A percentile compares a stretch with the other conserved stretches of the same genome.
Evolutionary conservation across 2,113 vertebrate species (phyloP).

Genomic region (Raja brachyura): DNA sequence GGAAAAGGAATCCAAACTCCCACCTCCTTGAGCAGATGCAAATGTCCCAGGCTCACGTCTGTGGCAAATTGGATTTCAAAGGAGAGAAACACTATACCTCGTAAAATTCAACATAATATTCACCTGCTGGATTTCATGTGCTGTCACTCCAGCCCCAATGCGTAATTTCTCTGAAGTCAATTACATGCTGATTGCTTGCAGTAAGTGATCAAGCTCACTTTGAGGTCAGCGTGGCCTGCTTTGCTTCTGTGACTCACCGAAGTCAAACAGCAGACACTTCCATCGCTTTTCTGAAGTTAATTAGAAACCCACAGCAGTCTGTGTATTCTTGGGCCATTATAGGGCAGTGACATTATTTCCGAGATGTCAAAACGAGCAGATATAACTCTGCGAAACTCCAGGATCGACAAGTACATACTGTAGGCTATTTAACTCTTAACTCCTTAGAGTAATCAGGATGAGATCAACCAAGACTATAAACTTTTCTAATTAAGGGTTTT

Average conservation of each 20-base stretch:
- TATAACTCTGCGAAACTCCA: not conserved
- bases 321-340: not conserved
- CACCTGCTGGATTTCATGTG: not conserved
- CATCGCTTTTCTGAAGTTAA: not conserved
- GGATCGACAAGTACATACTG: not conserved
- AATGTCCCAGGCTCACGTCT: not conserved
- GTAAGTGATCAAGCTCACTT: not conserved
- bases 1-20: not conserved
- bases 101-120: not conserved
- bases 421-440: not conserved
- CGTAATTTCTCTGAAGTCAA: conserved; percentile 11
- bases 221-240: not conserved
- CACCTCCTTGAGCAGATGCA: not conserved
- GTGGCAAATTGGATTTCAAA: not conserved
- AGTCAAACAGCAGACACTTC: conserved; percentile 10
- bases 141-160: not conserved
- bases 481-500: not conserved
- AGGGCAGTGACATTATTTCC: not conserved
- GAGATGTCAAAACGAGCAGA: not conserved
- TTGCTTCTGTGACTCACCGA: not conserved
- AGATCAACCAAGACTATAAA: conserved; percentile 6
- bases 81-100: not conserved
- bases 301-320: not conserved
- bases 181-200: not conserved
- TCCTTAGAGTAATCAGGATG: not conserved